These are phyloP conservation scores for Dicrostonyx torquatus DNA, from an alignment of 2,797 vertebrate genomes.

Conservation along the genomic window DNA sequence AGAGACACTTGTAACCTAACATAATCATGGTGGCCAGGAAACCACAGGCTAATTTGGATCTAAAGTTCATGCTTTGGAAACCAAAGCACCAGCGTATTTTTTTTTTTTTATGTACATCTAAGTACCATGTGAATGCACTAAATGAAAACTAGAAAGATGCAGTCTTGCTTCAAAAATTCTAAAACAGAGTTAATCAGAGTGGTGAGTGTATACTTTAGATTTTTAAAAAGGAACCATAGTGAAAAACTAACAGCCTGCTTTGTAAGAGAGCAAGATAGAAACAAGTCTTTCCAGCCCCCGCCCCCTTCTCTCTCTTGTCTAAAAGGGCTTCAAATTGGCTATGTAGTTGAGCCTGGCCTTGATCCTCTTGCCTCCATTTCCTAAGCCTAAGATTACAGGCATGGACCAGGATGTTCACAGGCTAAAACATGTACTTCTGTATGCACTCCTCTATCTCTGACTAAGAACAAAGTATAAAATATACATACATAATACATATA, in stretches of 20 bases:
- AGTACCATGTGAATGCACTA: background rate
- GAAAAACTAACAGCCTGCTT: background rate
- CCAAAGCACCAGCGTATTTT: background rate
- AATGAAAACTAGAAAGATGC: background rate
- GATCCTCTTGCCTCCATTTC: background rate
- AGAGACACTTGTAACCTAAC: background rate
- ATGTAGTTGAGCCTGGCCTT: background rate
- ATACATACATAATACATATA: too few species aligned
- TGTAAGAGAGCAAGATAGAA: slow-evolving; percentile 2
- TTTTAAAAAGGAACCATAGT: background rate
- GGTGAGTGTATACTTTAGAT: background rate
- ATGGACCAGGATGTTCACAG: background rate
- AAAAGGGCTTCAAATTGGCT: background rate
- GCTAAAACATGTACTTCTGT: background rate
- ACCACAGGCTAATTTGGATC: background rate
- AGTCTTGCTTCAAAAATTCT: background rate
- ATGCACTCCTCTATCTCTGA: background rate
- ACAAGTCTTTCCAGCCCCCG: background rate
- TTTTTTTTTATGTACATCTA: background rate
- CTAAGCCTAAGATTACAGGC: background rate
- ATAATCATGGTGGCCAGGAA: background rate
- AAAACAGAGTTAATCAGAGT: background rate
- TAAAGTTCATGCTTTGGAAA: background rate
- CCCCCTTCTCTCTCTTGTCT: background rate
- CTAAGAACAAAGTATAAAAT: slow-evolving; percentile 41